These are phyloP conservation scores for Subanguina moxae DNA, from an alignment of 1,140 invertebrate genomes.

Conservation along the genomic window DNA sequence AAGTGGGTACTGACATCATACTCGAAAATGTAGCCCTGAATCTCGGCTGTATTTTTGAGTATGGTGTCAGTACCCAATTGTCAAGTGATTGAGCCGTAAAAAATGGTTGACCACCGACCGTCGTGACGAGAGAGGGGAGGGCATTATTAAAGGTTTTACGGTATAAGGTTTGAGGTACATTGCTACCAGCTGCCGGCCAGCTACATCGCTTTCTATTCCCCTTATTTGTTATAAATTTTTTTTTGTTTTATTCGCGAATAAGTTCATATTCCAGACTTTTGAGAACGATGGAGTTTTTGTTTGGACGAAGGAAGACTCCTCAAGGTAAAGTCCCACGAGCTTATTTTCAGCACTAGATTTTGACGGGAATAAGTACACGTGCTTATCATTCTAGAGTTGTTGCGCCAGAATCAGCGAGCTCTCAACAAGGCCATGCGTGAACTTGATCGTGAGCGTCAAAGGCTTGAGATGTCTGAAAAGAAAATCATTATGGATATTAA, in stretches of 20 bases:
- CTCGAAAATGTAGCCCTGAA: too few species aligned
- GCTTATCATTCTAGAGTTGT: conserved; percentile 96
- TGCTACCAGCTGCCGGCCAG: too few species aligned
- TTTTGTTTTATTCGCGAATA: not conserved
- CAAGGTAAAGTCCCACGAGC: not conserved
- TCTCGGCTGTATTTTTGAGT: too few species aligned
- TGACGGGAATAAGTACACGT: not conserved
- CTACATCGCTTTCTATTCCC: too few species aligned
- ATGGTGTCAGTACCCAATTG: too few species aligned
- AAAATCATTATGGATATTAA: conserved; percentile 95
- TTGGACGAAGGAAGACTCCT: conserved; percentile 5
- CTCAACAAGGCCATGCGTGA: conserved; percentile 96
- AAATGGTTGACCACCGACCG: too few species aligned
- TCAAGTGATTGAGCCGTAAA: too few species aligned
- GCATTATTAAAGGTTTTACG: too few species aligned
- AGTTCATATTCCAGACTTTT: not conserved
- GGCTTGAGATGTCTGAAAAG: conserved; percentile 98
- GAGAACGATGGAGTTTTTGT: not conserved
- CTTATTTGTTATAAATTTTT: too few species aligned
- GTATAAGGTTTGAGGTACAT: too few species aligned
- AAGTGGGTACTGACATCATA: too few species aligned
- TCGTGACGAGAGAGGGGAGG: too few species aligned
- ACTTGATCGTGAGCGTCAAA: conserved; percentile 72
- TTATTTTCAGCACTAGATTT: not conserved
- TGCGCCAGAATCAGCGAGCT: conserved; percentile 93